A percentile compares a stretch with the other conserved stretches of the same genome.
These are phyloP conservation scores for Vanessa tameamea DNA, from an alignment of 1,140 invertebrate species.

Conservation along the genomic window DNA sequence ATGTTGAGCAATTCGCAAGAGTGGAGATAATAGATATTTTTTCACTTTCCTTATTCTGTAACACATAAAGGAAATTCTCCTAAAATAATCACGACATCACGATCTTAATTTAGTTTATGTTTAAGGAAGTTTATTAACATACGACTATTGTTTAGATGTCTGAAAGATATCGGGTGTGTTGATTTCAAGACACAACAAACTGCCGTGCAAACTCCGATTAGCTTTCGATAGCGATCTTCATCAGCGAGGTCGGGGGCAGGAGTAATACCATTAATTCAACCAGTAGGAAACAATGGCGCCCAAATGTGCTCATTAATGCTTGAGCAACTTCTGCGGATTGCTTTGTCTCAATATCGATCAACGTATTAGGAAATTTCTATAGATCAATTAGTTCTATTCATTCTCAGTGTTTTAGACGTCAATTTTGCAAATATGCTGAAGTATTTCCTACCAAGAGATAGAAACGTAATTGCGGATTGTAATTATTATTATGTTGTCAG, in stretches of 20 bases:
- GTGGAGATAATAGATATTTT: no score
- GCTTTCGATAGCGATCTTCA: conserved; percentile 54
- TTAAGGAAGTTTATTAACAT: not conserved
- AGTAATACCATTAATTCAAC: conserved; percentile 58
- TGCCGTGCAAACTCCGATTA: conserved; percentile 47
- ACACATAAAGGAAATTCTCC: no score
- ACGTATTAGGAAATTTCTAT: conserved; percentile 29
- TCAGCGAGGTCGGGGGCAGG: conserved; percentile 43
- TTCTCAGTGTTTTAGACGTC: conserved; percentile 31
- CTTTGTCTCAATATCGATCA: conserved; percentile 46
- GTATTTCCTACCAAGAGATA: conserved; percentile 30
- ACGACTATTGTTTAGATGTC: not conserved
- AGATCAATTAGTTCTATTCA: conserved; percentile 37
- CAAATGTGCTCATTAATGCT: conserved; percentile 63
- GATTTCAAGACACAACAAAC: conserved; percentile 16
- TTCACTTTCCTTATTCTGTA: no score
- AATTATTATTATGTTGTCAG: conserved; percentile 42
- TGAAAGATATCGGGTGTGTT: not conserved
- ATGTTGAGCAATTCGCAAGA: no score
- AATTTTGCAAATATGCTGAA: conserved; percentile 33
- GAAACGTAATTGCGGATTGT: conserved; percentile 37
- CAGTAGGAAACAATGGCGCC: conserved; percentile 43
- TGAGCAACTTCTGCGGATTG: conserved; percentile 48
- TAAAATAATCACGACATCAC: no score
- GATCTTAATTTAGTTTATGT: not conserved